A percentile compares a stretch with the other conserved stretches of the same genome.
phyloP scores from a whole-genome alignment of 2,113 vertebrate genomes.

The Herpetotheres cachinnans region DNA sequence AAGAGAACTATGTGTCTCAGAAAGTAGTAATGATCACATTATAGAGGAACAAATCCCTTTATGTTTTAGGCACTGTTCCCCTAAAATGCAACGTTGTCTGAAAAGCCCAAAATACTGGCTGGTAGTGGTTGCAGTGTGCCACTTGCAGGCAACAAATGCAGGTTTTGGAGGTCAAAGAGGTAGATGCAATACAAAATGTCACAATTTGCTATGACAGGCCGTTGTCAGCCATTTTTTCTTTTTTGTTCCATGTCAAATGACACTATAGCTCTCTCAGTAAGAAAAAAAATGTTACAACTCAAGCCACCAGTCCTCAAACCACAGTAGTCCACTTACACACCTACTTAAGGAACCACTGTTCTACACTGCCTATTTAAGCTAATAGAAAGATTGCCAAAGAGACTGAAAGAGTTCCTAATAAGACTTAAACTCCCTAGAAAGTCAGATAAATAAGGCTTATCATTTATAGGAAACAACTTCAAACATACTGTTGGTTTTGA shows the following conservation, averaged over 20 bases:
- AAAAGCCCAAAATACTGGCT: not conserved
- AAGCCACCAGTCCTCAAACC: not conserved
- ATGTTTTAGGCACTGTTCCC: not conserved
- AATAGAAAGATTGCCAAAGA: not conserved
- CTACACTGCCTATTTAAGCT: not conserved
- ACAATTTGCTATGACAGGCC: not conserved
- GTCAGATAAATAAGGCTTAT: not conserved
- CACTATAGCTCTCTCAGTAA: not conserved
- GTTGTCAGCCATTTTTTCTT: not conserved
- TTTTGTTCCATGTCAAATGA: not conserved
- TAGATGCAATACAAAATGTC: not conserved
- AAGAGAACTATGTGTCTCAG: not conserved
- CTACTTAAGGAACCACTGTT: not conserved
- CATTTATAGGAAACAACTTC: not conserved
- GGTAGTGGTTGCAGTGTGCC: not conserved
- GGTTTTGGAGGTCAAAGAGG: not conserved
- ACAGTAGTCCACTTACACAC: not conserved
- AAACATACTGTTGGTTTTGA: not conserved
- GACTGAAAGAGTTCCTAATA: not conserved
- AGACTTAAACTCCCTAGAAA: not conserved
- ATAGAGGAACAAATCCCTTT: not conserved
- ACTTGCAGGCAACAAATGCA: not conserved
- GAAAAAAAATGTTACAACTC: not conserved
- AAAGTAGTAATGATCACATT: not conserved
- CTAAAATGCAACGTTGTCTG: not conserved